Base-by-base conservation (phyloP, 2,888 invertebrate genomes). In the Alviniconcha strummeri region DNA sequence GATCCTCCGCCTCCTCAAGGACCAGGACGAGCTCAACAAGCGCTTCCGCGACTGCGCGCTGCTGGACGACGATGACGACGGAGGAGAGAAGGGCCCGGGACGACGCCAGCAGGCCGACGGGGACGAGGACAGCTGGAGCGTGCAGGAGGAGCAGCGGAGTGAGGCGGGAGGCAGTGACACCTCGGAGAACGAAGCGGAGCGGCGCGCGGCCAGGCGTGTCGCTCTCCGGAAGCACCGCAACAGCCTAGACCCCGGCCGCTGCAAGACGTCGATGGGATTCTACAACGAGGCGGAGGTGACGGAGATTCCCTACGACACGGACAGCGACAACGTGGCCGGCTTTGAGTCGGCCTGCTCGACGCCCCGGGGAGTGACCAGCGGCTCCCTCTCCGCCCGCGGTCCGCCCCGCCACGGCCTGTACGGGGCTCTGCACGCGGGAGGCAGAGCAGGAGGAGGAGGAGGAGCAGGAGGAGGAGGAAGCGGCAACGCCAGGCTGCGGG, bases 181-280 rank as follows among this genome's bases (percentile, higher is more conserved):
- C 15, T 81, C 84, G 5, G 71, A 60, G 55, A 19, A 75, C 72
- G 83, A 83, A 8, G 71, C 81, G 15, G 84, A 85, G 57, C 75
- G 84, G 60, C 74, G 84, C 4, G 80, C 85, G n/a, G 82, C 83
- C 52, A 83, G 85, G 55, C 79, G 67, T 8, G 79, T 79, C 17
- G 79, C 79, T 9, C 52, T 79, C 52, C 64, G 79, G 56, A 71
- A 56, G 11, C 80, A 72, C 71, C 72, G 80, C 36, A 72, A 69
- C 80, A 80, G 72, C 80, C 71, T 72, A 13, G 84, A 82, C 74
- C 86, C 87, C 0, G 87, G 87, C 15, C 85, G 90, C 54, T 89
- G 87, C 57, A 87, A 88, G 84, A 89, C 90, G 55, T 89, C 89
- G 76, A 86, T 90, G 82, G 90, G 90, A 81, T 90, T 89, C 87